Conservation (phyloP, 2,888 invertebrate genomes). For the Seladonia tumulorum region DNA sequence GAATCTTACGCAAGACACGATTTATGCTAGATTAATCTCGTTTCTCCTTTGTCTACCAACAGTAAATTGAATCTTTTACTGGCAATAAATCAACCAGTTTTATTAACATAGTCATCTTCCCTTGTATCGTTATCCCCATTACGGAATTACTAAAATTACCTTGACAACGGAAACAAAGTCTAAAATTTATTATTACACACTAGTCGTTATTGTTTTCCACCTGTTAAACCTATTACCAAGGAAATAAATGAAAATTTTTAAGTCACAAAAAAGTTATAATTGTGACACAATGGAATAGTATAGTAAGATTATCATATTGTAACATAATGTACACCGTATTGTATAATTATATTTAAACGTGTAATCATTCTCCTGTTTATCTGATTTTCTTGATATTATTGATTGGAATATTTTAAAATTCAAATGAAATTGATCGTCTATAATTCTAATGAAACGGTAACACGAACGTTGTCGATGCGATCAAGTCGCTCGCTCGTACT, state of each 20-base stretch:
- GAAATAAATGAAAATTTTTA: background rate
- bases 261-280: background rate
- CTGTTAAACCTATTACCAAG: too few species aligned
- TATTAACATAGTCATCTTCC: background rate
- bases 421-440: background rate
- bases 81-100: background rate
- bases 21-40: background rate
- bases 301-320: background rate
- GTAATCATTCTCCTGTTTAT: background rate
- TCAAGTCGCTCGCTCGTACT: conserved; percentile 49
- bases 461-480: conserved; percentile 27
- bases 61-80: background rate
- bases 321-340: background rate
- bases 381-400: background rate
- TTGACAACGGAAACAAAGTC: too few species aligned
- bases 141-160: too few species aligned
- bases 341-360: background rate
- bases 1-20: background rate
- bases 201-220: too few species aligned
- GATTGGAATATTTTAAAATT: background rate
- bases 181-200: too few species aligned
- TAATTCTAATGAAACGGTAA: conserved; percentile 27
- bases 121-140: background rate
- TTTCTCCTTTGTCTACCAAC: background rate
- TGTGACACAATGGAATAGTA: background rate